Evolutionary conservation across 2,113 vertebrate species (phyloP).

Genomic region (Cochlearius cochlearius): DNA sequence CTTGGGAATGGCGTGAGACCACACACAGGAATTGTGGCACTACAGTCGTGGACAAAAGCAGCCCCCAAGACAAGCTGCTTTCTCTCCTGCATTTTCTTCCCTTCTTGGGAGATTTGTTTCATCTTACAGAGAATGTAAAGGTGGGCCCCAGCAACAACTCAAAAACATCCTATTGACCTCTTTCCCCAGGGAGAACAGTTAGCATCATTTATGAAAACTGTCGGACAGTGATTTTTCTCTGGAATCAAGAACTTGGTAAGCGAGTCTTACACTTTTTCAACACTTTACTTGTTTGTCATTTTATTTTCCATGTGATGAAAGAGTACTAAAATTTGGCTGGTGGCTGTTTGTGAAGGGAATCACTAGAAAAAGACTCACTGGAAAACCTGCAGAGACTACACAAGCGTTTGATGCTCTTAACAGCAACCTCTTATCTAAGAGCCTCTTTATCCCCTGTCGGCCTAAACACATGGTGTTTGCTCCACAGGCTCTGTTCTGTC

Average conservation of each 20-base stretch:
- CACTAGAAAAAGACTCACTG: not conserved
- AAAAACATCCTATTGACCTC: not conserved
- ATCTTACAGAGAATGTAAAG: not conserved
- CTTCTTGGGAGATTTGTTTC: not conserved
- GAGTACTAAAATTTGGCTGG: not conserved
- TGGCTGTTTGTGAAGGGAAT: constrained; percentile 24
- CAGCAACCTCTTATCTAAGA: constrained; percentile 30
- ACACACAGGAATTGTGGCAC: not conserved
- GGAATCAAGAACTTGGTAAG: not conserved
- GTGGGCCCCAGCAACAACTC: not conserved
- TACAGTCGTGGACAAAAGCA: not conserved
- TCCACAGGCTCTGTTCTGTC: constrained; percentile 12
- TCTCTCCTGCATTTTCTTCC: not conserved
- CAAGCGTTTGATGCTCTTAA: not conserved
- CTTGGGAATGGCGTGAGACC: not conserved
- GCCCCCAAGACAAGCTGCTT: not conserved
- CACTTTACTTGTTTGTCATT: constrained; percentile 23
- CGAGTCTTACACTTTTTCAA: not conserved
- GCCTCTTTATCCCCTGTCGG: constrained; percentile 13
- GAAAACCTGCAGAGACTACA: constrained; percentile 46
- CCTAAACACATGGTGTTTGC: not conserved
- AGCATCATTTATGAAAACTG: not conserved
- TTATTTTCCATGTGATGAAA: not conserved
- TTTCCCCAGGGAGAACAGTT: not conserved
- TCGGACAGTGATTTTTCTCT: not conserved